These are phyloP conservation scores for Trachelus stipa DNA, from an alignment of 2,888 invertebrate genomes.

Conservation along the genomic window DNA sequence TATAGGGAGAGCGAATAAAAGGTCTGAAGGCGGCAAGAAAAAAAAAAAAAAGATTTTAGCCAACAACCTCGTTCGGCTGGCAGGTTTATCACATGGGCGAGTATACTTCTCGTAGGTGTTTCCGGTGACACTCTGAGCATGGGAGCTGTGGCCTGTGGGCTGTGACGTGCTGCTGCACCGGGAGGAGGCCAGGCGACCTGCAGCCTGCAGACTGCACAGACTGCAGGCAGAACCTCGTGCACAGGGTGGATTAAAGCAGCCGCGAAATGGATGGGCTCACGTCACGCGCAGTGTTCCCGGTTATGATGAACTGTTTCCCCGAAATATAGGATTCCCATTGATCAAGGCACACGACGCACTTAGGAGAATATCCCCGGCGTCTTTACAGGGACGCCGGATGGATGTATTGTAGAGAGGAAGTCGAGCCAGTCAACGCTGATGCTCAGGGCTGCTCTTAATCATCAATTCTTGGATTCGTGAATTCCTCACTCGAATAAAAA, in stretches of 20 bases:
- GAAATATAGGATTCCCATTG: constrained; percentile 49
- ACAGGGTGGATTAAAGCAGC: constrained; percentile 36
- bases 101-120: not conserved
- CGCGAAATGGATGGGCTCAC: constrained; percentile 37
- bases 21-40: no score
- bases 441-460: not conserved
- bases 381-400: not conserved
- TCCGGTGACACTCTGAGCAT: not conserved
- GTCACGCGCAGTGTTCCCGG: constrained; percentile 43
- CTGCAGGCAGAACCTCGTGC: constrained; percentile 5
- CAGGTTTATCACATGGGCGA: not conserved
- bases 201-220: not conserved
- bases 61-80: no score
- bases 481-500: not conserved
- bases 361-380: not conserved
- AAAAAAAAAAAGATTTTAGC: no score
- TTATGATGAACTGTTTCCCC: constrained; percentile 46
- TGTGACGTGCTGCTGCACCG: not conserved
- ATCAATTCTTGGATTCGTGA: not conserved
- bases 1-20: not conserved
- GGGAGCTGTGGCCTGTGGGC: no score
- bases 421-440: not conserved
- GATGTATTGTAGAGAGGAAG: not conserved
- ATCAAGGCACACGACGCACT: constrained; percentile 31
- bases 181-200: not conserved